Evolutionary conservation across 2,888 invertebrate genomes (phyloP).

Genomic region (Trissolcus japonicus): DNA sequence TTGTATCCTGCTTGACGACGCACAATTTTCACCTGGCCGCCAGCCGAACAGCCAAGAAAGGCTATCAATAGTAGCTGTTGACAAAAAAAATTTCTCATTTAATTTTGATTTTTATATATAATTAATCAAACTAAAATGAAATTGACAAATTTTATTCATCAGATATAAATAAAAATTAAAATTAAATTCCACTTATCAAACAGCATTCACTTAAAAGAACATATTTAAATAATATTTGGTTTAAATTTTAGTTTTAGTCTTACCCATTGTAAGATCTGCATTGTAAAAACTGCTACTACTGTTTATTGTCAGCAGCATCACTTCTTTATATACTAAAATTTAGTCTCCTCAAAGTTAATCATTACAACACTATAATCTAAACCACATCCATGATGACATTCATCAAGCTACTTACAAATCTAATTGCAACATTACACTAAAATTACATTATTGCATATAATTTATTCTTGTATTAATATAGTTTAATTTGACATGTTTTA

Average conservation of each 20-base stretch:
- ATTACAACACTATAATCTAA: slow-evolving; percentile 40
- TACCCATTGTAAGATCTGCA: slow-evolving; percentile 51
- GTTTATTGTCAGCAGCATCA: slow-evolving; percentile 17
- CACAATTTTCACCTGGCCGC: slow-evolving; percentile 12
- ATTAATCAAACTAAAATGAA: too few species aligned
- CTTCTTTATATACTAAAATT: slow-evolving; percentile 49
- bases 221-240: too few species aligned
- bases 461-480: slow-evolving; percentile 38
- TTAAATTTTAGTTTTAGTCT: slow-evolving; percentile 1
- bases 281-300: slow-evolving; percentile 33
- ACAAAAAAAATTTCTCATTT: background rate
- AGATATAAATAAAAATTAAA: too few species aligned
- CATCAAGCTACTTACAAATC: slow-evolving; percentile 22
- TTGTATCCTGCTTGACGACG: slow-evolving; percentile 38
- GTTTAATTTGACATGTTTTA: slow-evolving; percentile 20
- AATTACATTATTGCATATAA: slow-evolving; percentile 28
- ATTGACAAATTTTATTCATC: too few species aligned
- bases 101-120: too few species aligned
- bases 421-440: slow-evolving; percentile 38
- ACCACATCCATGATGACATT: slow-evolving; percentile 54
- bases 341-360: slow-evolving; percentile 35
- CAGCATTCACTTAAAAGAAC: too few species aligned
- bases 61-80: slow-evolving; percentile 25
- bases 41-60: slow-evolving; percentile 19
- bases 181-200: too few species aligned